Evolutionary conservation across 2,888 invertebrate species (phyloP).

Genomic region (Drepana falcataria): DNA sequence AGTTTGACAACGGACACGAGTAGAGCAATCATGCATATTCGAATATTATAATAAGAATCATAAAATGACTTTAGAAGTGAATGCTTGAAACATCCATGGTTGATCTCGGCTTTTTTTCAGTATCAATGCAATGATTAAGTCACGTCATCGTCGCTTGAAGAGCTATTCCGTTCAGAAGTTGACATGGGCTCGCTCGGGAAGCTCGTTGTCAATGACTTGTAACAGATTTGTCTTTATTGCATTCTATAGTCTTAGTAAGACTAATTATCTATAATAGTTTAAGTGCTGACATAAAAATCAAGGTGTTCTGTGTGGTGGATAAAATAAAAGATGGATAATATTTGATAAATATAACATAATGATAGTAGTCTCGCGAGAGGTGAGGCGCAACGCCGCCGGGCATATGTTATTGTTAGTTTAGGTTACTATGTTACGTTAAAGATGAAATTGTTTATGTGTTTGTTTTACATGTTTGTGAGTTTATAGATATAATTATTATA

Average conservation of each 20-base stretch:
- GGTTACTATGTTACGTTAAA: constrained; percentile 57
- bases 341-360: no score
- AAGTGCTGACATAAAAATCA: background rate
- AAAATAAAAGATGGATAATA: no score
- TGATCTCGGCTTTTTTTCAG: no score
- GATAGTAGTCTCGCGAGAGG: background rate
- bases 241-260: no score
- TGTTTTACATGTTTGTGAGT: constrained; percentile 65
- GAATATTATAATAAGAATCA: background rate
- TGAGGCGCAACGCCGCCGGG: background rate
- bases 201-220: no score
- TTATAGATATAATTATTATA: constrained; percentile 47
- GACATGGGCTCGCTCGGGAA: no score
- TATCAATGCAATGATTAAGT: no score
- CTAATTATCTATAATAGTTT: background rate
- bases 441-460: constrained; percentile 66
- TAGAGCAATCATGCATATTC: background rate
- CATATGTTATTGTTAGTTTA: constrained; percentile 28
- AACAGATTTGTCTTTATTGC: no score
- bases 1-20: no score
- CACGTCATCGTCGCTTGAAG: no score
- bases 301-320: background rate
- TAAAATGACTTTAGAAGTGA: background rate
- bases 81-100: no score
- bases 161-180: no score